Evolutionary conservation across 2,113 vertebrate species (phyloP).

Genomic region (Alethe castanea): DNA sequence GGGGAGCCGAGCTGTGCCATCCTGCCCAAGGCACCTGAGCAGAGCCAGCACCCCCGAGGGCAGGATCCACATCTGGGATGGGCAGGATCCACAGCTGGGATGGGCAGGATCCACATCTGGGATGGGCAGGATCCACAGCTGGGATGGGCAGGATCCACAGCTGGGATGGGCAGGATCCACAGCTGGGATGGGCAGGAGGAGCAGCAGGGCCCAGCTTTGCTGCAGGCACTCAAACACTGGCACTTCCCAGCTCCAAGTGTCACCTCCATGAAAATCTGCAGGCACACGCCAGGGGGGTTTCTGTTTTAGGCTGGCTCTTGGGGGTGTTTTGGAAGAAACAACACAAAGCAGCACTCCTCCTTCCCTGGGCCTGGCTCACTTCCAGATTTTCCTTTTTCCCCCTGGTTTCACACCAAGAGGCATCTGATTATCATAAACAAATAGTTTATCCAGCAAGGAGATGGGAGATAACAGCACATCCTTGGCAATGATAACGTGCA

Average conservation of each 20-base stretch:
- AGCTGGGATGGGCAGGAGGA: not conserved
- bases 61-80: not conserved
- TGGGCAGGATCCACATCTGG: not conserved
- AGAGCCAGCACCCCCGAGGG: rapidly evolving
- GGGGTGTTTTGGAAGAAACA: not conserved
- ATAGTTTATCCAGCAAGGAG: not conserved
- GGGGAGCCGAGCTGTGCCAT: not conserved
- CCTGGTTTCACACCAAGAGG: not conserved
- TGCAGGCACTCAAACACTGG: not conserved
- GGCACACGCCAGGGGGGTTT: not conserved
- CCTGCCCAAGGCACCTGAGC: not conserved
- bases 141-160: not conserved
- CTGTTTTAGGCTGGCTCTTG: not conserved
- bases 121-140: not conserved
- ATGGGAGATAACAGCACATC: not conserved
- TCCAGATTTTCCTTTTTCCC: not conserved
- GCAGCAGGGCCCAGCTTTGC: not conserved
- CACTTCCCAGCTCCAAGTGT: not conserved
- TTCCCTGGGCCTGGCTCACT: not conserved
- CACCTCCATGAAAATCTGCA: not conserved
- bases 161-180: not conserved
- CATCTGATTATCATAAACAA: not conserved
- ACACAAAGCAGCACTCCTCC: not conserved
- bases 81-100: no score
- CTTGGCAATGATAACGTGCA: rapidly evolving